Percentiles rank a stretch among this genome's conserved stretches.
These are phyloP conservation scores for Lathronympha strigana DNA, from an alignment of 2,888 invertebrate species.

Conservation along the genomic window DNA sequence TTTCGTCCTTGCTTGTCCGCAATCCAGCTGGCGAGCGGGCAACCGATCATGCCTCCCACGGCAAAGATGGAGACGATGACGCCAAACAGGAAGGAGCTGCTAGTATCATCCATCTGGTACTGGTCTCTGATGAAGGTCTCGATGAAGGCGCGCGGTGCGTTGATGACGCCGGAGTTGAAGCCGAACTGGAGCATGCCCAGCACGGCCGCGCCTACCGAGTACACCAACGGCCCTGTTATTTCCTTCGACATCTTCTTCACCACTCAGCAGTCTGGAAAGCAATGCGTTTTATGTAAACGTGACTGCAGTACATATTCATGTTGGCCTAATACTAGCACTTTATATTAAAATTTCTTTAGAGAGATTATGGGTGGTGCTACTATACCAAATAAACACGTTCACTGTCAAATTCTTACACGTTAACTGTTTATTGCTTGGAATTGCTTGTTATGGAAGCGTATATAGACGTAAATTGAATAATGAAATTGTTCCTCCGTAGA, in stretches of 20 bases:
- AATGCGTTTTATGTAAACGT: no score
- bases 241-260: conserved; percentile 71
- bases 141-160: conserved; percentile 86
- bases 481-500: no score
- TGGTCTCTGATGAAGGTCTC: conserved; percentile 85
- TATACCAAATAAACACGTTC: no score
- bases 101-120: conserved; percentile 74
- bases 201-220: conserved; percentile 86
- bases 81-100: conserved; percentile 81
- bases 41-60: conserved; percentile 91
- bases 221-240: conserved; percentile 85
- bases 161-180: conserved; percentile 89
- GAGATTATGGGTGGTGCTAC: no score
- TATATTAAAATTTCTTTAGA: no score
- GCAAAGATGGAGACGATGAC: conserved; percentile 90
- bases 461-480: no score
- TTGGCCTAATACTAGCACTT: no score
- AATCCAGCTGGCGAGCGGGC: conserved; percentile 88
- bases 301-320: no score
- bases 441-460: no score
- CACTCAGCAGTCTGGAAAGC: conserved; percentile 60
- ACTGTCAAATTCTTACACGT: no score
- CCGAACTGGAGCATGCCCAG: conserved; percentile 89
- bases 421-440: no score
- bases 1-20: conserved; percentile 88